Base-by-base conservation (phyloP, 2,888 invertebrate genomes). In the Griposia aprilina region DNA sequence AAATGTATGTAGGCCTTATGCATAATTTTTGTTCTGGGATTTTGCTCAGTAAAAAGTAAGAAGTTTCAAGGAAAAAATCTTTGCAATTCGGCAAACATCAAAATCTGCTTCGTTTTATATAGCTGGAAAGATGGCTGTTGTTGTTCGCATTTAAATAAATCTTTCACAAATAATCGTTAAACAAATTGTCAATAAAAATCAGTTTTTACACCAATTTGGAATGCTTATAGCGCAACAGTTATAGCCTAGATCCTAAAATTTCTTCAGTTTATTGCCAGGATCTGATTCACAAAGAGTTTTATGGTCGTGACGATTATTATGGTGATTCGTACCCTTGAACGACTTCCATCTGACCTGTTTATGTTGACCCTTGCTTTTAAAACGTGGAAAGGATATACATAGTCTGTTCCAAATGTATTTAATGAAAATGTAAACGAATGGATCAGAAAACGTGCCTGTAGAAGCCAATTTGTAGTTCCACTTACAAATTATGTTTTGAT, bases 221-320 rank as follows among this genome's bases (percentile, higher is more conserved):
- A 62, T 52, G 30, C 7, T 30, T 63, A n/a, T 15, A 74, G n/a
- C n/a, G 7, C 45, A 48, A 71, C 20, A 15, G 30, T 48, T 20
- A 20, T 26, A 15, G 13, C 15, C 13, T 20, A 75, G 4, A 48
- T 48, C n/a, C 55, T 57, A 11, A 65, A 65, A 52, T 36, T 11
- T 36, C 17, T 2, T 23, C 48, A 76, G 26, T 76, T 76, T 65
- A 76, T 76, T 30, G 50, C 55, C 48, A 50, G 57, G 66, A 76
- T 76, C 76, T 57, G 67, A 23, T 59, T 36, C 7, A 76, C 48
- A 66, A 76, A 30, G 63, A 20, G 55, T 59, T 65, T 76, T 65
- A 76, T 30, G 30, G 30, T 20, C 57, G 48, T 74, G 57, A 20
- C n/a, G 50, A 75, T n/a, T 26, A 76, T 65, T 57, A 76, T 65